phyloP scores from a whole-genome alignment of 2,113 vertebrate species.

The Bombycilla garrulus region DNA sequence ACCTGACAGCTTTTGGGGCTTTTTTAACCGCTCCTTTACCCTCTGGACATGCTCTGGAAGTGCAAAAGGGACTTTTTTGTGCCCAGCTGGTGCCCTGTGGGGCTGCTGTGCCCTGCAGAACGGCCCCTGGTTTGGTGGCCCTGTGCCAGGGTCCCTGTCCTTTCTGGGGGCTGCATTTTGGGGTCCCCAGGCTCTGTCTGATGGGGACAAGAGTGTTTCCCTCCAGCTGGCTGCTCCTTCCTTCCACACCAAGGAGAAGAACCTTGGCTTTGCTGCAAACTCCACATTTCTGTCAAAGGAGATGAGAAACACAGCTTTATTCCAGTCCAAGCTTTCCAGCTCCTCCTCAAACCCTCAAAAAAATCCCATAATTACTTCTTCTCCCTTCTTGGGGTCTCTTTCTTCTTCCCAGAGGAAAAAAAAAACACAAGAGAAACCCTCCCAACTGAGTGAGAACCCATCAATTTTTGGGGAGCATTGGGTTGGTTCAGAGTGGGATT shows the following conservation, averaged over 20 bases:
- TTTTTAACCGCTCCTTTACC: rapidly evolving
- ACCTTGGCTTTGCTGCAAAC: neutral
- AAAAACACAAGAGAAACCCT: neutral
- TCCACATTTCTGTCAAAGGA: neutral
- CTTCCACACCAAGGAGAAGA: neutral
- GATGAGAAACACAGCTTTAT: neutral
- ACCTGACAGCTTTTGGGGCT: neutral
- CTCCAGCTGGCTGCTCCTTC: neutral
- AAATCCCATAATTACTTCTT: neutral
- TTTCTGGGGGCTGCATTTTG: rapidly evolving
- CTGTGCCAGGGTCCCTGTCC: neutral
- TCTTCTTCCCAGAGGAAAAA: neutral
- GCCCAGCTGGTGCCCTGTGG: rapidly evolving
- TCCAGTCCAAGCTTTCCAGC: neutral
- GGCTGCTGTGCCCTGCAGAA: neutral
- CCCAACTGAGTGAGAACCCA: neutral
- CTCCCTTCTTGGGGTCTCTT: neutral
- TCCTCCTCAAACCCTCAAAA: neutral
- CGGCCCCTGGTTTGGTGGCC: neutral
- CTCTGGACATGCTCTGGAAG: neutral
- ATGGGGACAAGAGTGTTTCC: neutral
- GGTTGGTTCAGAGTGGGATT: neutral
- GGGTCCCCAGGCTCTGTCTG: neutral
- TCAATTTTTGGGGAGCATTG: rapidly evolving
- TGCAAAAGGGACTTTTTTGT: neutral